Percentiles rank a stretch among this genome's conserved stretches.
Conservation (phyloP, 2,113 vertebrate genomes). For the Pyrgilauda ruficollis region DNA sequence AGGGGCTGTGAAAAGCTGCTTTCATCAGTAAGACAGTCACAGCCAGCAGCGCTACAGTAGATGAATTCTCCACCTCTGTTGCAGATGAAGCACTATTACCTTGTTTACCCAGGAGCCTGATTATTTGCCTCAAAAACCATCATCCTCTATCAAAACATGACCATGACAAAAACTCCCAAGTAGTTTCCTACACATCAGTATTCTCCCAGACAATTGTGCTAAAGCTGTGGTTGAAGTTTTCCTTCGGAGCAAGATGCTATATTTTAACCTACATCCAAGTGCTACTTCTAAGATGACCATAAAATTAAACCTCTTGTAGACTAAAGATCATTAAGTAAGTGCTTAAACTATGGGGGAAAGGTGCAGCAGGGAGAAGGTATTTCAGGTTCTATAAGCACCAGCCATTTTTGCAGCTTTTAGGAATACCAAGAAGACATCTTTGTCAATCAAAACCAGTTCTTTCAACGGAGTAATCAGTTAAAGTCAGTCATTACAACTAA, state of each 20-base stretch:
- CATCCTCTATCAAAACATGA: background rate
- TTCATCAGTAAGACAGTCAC: background rate
- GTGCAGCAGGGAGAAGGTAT: background rate
- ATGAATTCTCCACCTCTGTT: background rate
- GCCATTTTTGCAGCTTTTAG: background rate
- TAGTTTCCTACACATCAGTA: background rate
- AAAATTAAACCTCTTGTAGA: background rate
- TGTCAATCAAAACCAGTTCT: conserved; percentile 53
- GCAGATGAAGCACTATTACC: background rate
- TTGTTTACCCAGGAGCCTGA: background rate
- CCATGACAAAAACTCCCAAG: background rate
- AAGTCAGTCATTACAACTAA: conserved; percentile 46
- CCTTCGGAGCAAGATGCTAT: background rate
- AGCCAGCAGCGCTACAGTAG: background rate
- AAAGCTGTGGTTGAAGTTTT: background rate
- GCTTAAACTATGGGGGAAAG: background rate
- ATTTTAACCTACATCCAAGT: background rate
- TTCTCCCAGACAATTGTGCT: background rate
- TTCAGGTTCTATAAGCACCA: background rate
- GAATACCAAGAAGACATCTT: background rate
- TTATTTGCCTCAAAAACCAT: background rate
- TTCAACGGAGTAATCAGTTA: conserved; percentile 44
- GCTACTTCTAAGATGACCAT: background rate
- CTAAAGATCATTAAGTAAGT: background rate
- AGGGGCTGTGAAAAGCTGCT: background rate